Base-by-base conservation (phyloP, 2,797 vertebrate species). In the Pseudochirops cupreus region DNA sequence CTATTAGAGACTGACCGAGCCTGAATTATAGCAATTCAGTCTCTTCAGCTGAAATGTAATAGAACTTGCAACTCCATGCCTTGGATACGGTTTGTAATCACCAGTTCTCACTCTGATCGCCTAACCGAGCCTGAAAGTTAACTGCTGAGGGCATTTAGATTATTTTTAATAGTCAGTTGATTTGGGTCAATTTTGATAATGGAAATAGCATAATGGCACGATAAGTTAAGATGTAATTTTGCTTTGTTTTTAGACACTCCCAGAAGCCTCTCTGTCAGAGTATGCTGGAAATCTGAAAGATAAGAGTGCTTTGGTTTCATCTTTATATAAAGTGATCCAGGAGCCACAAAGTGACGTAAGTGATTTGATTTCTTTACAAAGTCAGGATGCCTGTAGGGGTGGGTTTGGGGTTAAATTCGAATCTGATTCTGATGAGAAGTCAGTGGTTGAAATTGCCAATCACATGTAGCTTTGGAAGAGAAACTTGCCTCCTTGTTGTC, bases 271-370 rank as follows among this genome's bases (percentile, higher is more conserved):
- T 90, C 98, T 99, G 98, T 98, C 99, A 98, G 99, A 97, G 98
- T 99, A 99, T 98, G 99, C 99, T 56, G 98, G 98, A 94, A 99
- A 99, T 97, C 98, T 99, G 97, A 99, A 99, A 98, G 99, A 99
- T 94, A 99, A 99, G 98, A 99, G 94, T 96, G 98, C 99, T 97
- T 99, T 99, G 98, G 99, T 99, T 98, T 99, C 99, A 46, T 99
- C 99, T 14, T 99, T 99, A 94, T 99, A 99, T 98, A 99, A 99
- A 98, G 99, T 99, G 97, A 99, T 99, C 97, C 99, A 99, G 97
- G 99, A 99, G 95, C 99, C 99, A 98, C 99, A 99, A 98, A 99
- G 99, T 93, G 99, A 99, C 91, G 99, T 99, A 99, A 96, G 99
- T 98, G 94, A 93, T 96, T 16, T 0, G 1, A 29, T 95, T 31